Evolutionary conservation across 2,888 invertebrate genomes (phyloP).

Genomic region (Yponomeuta evonymella): DNA sequence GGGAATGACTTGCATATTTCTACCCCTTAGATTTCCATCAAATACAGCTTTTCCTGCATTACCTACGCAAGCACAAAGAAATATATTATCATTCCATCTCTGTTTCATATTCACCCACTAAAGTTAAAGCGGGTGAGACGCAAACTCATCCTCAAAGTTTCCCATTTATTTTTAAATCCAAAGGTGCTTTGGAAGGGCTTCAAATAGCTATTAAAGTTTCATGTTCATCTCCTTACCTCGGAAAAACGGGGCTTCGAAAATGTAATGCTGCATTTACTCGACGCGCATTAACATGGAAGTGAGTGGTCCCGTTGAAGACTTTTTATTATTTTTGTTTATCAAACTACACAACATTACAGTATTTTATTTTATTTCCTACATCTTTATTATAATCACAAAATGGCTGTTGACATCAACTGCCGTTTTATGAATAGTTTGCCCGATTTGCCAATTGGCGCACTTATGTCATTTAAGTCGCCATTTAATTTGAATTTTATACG

Average conservation of each 20-base stretch:
- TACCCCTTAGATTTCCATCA: not conserved
- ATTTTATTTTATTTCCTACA: too few relatives aligned
- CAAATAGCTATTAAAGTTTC: not conserved
- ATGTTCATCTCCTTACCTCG: constrained; percentile 1
- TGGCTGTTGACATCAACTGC: too few relatives aligned
- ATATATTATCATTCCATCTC: not conserved
- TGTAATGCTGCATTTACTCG: not conserved
- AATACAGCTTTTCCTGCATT: not conserved
- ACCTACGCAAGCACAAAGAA: not conserved
- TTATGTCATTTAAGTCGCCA: too few relatives aligned
- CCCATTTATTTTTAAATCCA: not conserved
- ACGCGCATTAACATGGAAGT: not conserved
- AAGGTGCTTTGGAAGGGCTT: not conserved
- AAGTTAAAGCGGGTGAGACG: not conserved
- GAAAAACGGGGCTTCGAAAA: not conserved
- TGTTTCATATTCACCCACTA: not conserved
- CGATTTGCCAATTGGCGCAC: too few relatives aligned
- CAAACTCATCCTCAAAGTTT: not conserved
- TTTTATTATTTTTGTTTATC: too few relatives aligned
- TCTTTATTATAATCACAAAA: too few relatives aligned
- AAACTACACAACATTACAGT: too few relatives aligned
- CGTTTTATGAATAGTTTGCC: too few relatives aligned
- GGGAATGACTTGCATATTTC: not conserved
- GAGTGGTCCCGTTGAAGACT: not conserved
- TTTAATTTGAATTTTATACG: too few relatives aligned